Conservation (phyloP, 2,888 invertebrate species). For the Pachycephus smyrnensis region DNA sequence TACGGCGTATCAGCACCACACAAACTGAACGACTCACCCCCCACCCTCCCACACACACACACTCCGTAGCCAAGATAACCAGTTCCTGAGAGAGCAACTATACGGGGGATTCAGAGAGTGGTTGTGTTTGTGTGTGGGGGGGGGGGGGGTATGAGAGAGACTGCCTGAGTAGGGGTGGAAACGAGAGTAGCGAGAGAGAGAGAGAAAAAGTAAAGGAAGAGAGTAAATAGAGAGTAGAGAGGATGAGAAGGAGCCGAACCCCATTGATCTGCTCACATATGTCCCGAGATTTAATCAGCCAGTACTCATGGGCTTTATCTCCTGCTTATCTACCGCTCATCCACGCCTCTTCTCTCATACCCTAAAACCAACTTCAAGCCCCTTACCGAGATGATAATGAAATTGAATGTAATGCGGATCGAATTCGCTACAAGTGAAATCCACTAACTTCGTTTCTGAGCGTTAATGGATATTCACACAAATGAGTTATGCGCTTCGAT, state of each 20-base stretch:
- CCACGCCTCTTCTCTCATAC: constrained; percentile 34
- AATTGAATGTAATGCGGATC: constrained; percentile 59
- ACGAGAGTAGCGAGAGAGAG: constrained; percentile 17
- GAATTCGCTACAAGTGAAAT: constrained; percentile 54
- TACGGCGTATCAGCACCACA: constrained; percentile 64
- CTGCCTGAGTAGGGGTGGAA: constrained; percentile 10
- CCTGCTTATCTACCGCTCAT: constrained; percentile 38
- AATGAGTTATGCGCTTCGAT: constrained; percentile 38
- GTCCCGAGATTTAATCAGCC: constrained; percentile 66
- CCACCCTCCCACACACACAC: constrained; percentile 17
- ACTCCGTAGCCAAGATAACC: background rate
- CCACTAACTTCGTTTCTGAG: constrained; percentile 50
- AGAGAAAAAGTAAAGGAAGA: constrained; percentile 21
- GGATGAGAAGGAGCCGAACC: constrained; percentile 27
- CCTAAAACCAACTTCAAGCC: background rate
- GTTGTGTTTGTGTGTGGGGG: constrained; percentile 53
- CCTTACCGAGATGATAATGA: constrained; percentile 46
- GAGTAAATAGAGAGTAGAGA: background rate
- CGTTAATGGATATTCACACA: constrained; percentile 55
- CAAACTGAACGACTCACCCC: constrained; percentile 54
- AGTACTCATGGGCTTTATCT: constrained; percentile 61
- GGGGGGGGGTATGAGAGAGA: constrained; percentile 18
- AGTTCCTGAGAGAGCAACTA: background rate
- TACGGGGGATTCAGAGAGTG: background rate
- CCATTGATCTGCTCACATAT: constrained; percentile 64